Evolutionary conservation across 2,113 vertebrate species (phyloP).

Genomic region (Cebidichthys violaceus): DNA sequence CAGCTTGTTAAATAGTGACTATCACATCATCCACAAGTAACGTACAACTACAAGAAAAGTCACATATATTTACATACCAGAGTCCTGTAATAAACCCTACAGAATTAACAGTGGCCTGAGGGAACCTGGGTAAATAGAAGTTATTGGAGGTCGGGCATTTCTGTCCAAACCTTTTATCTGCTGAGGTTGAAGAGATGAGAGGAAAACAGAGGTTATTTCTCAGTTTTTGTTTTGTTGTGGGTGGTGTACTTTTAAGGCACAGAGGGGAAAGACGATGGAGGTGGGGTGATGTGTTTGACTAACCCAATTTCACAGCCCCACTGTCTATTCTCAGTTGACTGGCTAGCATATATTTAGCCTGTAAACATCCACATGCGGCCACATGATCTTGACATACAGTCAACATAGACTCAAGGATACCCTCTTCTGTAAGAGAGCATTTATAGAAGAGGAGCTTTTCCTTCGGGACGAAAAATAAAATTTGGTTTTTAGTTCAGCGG

Average conservation of each 20-base stretch:
- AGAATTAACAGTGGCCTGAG: conserved; percentile 31
- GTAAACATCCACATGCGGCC: conserved; percentile 33
- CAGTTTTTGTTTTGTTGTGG: conserved; percentile 4
- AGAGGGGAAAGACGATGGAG: conserved; percentile 1
- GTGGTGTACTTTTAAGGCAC: conserved; percentile 52
- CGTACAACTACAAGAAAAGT: conserved; percentile 60
- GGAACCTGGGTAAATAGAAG: conserved; percentile 22
- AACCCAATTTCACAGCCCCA: neutral
- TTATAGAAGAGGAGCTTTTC: neutral
- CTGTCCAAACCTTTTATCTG: conserved; percentile 4
- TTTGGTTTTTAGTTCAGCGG: neutral
- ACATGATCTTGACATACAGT: conserved; percentile 10
- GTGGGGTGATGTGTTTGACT: neutral
- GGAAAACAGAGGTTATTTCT: neutral
- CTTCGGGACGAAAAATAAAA: neutral
- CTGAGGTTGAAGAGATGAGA: conserved; percentile 3
- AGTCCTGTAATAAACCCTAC: conserved; percentile 26
- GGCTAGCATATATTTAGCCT: conserved; percentile 37
- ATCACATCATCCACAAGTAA: conserved; percentile 60
- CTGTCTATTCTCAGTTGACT: conserved; percentile 23
- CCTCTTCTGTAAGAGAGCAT: conserved; percentile 41
- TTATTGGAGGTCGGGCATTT: neutral
- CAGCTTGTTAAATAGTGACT: conserved; percentile 56
- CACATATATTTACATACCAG: conserved; percentile 69
- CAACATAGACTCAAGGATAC: conserved; percentile 13